Base-by-base conservation (phyloP, 2,113 vertebrate genomes). In the Sceloporus tristichus region DNA sequence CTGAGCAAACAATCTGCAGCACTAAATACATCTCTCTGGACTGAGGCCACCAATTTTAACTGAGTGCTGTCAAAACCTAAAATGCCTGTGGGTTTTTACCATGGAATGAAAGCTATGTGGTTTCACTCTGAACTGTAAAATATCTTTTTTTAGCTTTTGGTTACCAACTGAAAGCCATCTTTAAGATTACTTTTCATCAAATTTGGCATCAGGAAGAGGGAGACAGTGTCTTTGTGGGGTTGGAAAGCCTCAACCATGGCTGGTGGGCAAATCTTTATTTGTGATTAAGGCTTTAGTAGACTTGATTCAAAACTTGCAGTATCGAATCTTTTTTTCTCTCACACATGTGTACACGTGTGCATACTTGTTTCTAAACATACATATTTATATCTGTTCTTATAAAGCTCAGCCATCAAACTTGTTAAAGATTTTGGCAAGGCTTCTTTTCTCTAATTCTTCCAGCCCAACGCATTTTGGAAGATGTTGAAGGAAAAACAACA, bases 81-180 rank as follows among this genome's bases (percentile, higher is more conserved):
- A 88, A 78, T 23, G n/a, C 18, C 42, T 88, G 74, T 77, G 73
- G 48, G 74, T 70, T 84, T n/a, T 88, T 54, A 56, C 59, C 21
- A 59, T 70, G 62, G 71, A 78, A 77, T 48, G 48, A 68, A 88
- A 68, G 48, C 75, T 42, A 86, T 68, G 75, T 34, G 75, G 62
- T 53, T 86, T 78, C 27, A 14, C 59, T 29, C 59, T 86, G 75
- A 78, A 86, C 78, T 48, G 59, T 66, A 48, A 62, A 42, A 19
- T 79, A 54, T 70, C 40, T 86, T 78, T 83, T 88, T 78, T 40
- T 14, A 88, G 65, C 56, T 53, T 88, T 77, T 27, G 34, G 87
- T 84, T 84, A 68, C 87, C 70, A 88, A 76, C 19, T 76, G 71
- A 88, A 76, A 56, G 59, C 42, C 65, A 84, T 82, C 56, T 38